Evolutionary conservation across 2,113 vertebrate genomes (phyloP).

Genomic region (Lepus americanus): DNA sequence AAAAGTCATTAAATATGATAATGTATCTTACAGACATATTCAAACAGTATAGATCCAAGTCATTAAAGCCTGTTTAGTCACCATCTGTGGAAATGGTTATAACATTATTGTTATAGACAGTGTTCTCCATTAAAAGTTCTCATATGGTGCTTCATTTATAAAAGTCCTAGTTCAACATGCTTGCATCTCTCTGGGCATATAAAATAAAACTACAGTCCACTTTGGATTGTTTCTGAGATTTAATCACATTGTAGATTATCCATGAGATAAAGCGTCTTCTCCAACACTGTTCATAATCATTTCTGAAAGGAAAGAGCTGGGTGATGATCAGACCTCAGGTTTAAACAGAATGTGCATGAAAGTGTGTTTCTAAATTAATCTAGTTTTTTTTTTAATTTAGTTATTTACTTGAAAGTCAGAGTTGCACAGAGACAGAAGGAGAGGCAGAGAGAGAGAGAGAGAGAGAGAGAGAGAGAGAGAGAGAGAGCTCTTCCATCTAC

Average conservation of each 20-base stretch:
- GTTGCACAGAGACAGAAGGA: no score
- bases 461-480: no score
- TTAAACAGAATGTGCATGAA: background rate
- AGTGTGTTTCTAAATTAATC: background rate
- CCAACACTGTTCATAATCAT: background rate
- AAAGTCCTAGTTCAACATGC: background rate
- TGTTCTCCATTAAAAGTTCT: background rate
- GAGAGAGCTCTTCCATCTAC: no score
- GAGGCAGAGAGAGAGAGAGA: no score
- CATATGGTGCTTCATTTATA: background rate
- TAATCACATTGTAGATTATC: background rate
- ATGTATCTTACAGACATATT: background rate
- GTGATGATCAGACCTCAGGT: background rate
- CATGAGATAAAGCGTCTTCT: background rate
- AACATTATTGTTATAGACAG: background rate
- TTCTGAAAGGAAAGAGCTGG: background rate
- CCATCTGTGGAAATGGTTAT: slow-evolving; percentile 4
- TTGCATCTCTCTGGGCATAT: background rate
- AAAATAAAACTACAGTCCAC: background rate
- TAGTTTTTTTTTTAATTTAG: background rate
- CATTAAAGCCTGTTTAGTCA: background rate
- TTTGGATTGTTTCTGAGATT: slow-evolving; percentile 1
- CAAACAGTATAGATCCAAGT: background rate
- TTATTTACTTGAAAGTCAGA: background rate
- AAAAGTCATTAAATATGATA: background rate